Evolutionary conservation across 2,113 vertebrate genomes (phyloP).

Genomic region (Mirounga angustirostris): DNA sequence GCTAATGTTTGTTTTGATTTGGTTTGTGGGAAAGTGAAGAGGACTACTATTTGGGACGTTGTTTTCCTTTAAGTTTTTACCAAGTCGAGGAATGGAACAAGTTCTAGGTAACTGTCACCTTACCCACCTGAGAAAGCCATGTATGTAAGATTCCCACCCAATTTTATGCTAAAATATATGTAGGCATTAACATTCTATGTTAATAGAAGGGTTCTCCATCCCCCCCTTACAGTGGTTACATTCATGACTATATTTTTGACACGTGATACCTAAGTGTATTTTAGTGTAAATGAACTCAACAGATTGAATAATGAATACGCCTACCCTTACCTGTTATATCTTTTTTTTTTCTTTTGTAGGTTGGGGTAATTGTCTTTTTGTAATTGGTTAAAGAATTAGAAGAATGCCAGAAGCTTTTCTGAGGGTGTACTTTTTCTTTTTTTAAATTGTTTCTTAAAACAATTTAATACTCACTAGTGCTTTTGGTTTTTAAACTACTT

Average conservation of each 20-base stretch:
- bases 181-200: neutral
- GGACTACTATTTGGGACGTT: neutral
- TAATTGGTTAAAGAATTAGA: constrained; percentile 54
- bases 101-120: neutral
- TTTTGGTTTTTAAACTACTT: constrained; percentile 49
- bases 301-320: neutral
- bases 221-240: neutral
- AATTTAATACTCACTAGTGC: neutral
- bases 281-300: neutral
- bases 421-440: neutral
- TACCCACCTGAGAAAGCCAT: neutral
- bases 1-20: constrained; percentile 18
- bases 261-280: neutral
- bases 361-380: constrained; percentile 19
- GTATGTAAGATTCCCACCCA: neutral
- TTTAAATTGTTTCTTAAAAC: neutral
- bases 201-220: neutral
- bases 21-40: neutral
- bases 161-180: constrained; percentile 38
- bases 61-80: neutral
- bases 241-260: neutral
- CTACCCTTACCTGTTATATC: neutral
- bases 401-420: constrained; percentile 25
- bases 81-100: neutral
- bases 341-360: neutral